Evolutionary conservation across 1,140 invertebrate species (phyloP).

Genomic region (Tetraneura akinire): DNA sequence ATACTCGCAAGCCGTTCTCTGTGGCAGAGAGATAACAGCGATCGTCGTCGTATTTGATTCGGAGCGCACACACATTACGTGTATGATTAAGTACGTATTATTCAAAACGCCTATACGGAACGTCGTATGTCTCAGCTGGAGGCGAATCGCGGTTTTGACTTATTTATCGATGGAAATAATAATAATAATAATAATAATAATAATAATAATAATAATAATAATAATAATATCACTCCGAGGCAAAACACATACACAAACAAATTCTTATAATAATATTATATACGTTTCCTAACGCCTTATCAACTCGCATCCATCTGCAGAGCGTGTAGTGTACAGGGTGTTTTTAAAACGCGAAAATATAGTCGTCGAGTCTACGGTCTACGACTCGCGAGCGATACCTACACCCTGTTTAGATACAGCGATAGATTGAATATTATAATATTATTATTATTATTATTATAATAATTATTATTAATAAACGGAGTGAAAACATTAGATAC

Average conservation of each 20-base stretch:
- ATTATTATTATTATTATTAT: no score
- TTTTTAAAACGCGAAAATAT: no score
- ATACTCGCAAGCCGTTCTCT: no score
- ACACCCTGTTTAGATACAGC: no score
- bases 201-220: conserved; percentile 15
- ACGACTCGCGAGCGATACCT: no score
- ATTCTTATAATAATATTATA: background rate
- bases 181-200: conserved; percentile 19
- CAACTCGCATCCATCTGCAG: conserved; percentile 25
- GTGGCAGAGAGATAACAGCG: background rate
- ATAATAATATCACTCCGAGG: conserved; percentile 27
- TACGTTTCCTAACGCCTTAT: conserved; percentile 22
- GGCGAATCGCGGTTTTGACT: conserved; percentile 23
- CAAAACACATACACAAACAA: background rate
- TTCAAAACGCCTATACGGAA: background rate
- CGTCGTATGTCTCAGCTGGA: conserved; percentile 22
- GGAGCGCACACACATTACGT: background rate
- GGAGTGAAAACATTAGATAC: no score
- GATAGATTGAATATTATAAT: no score
- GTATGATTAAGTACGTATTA: conserved; percentile 11
- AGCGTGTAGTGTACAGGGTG: background rate
- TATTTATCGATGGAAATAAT: conserved; percentile 31
- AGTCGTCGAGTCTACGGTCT: no score
- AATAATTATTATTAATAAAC: no score
- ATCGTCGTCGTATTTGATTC: background rate